Conservation (phyloP, 2,113 vertebrate species). For the Cyprinodon variegatus region DNA sequence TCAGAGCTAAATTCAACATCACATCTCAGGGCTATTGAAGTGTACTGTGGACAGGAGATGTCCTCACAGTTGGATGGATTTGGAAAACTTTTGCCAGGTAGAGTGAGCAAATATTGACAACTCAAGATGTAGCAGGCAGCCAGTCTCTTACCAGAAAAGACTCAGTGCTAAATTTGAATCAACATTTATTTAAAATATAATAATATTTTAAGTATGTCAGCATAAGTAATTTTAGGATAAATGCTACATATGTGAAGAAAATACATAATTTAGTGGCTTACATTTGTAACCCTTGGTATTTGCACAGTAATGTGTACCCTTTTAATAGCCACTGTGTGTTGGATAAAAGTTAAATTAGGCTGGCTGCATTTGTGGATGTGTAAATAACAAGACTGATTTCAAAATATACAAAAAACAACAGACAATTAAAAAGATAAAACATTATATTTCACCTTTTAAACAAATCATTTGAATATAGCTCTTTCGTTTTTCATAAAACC, state of each 20-base stretch:
- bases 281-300: neutral
- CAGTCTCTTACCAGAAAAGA: neutral
- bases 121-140: neutral
- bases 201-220: neutral
- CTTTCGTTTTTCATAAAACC: too few relatives aligned
- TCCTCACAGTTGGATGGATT: neutral
- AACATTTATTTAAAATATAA: neutral
- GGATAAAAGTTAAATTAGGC: conserved; percentile 2
- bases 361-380: conserved; percentile 2
- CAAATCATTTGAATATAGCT: too few relatives aligned
- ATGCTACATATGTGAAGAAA: neutral
- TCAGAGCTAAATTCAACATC: neutral
- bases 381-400: neutral
- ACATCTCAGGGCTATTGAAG: neutral
- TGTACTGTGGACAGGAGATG: neutral
- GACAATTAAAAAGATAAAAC: neutral
- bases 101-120: neutral
- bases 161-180: neutral
- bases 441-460: neutral
- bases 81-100: neutral
- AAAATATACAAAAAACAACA: neutral
- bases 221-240: neutral
- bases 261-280: neutral
- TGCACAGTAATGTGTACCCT: neutral
- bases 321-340: neutral